These are phyloP conservation scores for Emydocephalus ijimae DNA, from an alignment of 2,113 vertebrate genomes.

Conservation along the genomic window DNA sequence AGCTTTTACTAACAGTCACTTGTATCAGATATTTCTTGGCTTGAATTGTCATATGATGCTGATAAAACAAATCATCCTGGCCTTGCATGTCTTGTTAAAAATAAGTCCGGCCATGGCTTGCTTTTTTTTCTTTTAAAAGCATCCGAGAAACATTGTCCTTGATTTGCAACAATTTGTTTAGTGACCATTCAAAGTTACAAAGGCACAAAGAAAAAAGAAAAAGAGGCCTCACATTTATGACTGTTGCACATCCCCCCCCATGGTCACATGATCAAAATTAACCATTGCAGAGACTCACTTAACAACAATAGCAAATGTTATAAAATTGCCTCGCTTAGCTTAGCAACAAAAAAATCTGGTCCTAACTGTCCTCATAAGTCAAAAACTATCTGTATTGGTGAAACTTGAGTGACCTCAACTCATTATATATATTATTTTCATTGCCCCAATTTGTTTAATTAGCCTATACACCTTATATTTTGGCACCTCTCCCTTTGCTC, in stretches of 20 bases:
- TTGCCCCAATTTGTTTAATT: not conserved
- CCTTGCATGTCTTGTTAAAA: not conserved
- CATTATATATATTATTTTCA: fast-evolving
- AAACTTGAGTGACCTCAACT: not conserved
- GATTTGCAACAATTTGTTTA: not conserved
- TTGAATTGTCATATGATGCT: not conserved
- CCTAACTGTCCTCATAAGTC: not conserved
- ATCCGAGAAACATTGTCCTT: not conserved
- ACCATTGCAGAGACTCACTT: not conserved
- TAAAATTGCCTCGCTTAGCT: not conserved
- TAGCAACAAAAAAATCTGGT: not conserved
- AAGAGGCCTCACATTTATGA: not conserved
- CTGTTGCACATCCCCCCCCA: not conserved
- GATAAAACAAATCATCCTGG: not conserved
- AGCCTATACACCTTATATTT: not conserved
- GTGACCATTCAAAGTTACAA: not conserved
- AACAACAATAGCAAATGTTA: too few relatives aligned
- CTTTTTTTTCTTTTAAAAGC: conserved; percentile 13
- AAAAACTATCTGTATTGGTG: not conserved
- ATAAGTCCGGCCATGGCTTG: not conserved
- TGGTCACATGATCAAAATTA: not conserved
- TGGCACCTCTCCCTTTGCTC: not conserved
- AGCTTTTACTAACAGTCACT: not conserved
- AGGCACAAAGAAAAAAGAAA: not conserved
- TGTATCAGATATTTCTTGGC: not conserved